These are phyloP conservation scores for Danionella cerebrum DNA, from an alignment of 2,113 vertebrate genomes.

Conservation along the genomic window DNA sequence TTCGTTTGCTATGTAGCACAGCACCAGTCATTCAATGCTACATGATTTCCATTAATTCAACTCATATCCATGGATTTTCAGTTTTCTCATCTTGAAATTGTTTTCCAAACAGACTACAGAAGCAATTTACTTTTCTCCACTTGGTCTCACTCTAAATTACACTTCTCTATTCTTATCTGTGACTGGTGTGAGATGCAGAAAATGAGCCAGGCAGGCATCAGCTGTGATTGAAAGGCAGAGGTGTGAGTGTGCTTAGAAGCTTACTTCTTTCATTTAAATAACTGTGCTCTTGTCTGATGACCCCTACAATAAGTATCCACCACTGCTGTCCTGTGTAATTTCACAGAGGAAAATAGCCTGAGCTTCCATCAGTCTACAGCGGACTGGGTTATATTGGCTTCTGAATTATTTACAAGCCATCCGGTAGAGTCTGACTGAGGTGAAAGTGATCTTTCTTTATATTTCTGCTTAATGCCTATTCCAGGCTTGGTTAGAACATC, in stretches of 20 bases:
- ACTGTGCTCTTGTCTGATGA: constrained; percentile 19
- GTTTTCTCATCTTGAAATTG: too few relatives aligned
- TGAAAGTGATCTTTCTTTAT: constrained; percentile 21
- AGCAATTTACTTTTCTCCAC: neutral
- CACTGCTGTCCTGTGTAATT: neutral
- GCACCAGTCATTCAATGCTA: too few relatives aligned
- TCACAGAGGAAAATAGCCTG: neutral
- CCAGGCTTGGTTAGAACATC: constrained; percentile 6
- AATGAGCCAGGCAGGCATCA: constrained; percentile 19
- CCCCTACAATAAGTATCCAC: constrained; percentile 2
- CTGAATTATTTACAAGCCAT: constrained; percentile 27
- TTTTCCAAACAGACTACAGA: neutral
- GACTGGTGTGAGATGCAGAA: constrained; percentile 28
- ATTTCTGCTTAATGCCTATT: constrained; percentile 22
- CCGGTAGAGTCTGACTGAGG: constrained; percentile 15
- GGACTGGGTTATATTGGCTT: constrained; percentile 18
- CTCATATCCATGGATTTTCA: too few relatives aligned
- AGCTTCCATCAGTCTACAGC: neutral
- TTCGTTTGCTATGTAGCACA: too few relatives aligned
- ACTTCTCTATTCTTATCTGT: constrained; percentile 25
- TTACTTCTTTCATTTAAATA: constrained; percentile 21
- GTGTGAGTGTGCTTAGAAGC: constrained; percentile 16
- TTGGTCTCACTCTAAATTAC: constrained; percentile 27
- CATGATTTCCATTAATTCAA: too few relatives aligned
- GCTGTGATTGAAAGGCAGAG: neutral